Conservation (phyloP, 1,140 invertebrate genomes). For the Meloidogyne exigua region DNA sequence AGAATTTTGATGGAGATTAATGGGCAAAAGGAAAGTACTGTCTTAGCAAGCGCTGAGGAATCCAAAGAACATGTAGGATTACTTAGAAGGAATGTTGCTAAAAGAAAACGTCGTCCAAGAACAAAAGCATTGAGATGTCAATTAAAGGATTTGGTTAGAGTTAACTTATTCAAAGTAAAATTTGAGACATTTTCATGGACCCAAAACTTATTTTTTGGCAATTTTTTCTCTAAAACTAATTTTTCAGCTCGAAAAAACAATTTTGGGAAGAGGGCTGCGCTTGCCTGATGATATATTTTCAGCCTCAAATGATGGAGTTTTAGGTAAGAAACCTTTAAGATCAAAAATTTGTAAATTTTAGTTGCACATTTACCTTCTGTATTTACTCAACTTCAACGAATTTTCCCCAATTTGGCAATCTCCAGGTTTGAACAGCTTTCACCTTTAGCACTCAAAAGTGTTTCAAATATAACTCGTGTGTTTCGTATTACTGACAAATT, state of each 20-base stretch:
- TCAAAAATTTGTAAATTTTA: constrained; percentile 19
- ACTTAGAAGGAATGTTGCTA: neutral
- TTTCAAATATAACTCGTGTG: constrained; percentile 38
- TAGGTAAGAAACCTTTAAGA: neutral
- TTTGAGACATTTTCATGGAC: too few species aligned
- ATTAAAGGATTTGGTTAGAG: constrained; percentile 30
- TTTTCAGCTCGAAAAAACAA: constrained; percentile 34
- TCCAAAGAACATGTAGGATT: neutral
- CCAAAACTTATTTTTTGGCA: too few species aligned
- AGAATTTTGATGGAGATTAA: neutral
- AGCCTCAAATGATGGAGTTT: constrained; percentile 8
- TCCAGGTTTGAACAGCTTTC: constrained; percentile 8
- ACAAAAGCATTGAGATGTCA: constrained; percentile 16
- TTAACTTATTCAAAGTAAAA: too few species aligned
- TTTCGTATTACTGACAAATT: constrained; percentile 29
- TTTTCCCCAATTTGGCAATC: neutral
- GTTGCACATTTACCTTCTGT: constrained; percentile 29
- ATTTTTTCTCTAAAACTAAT: too few species aligned
- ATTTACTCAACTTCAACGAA: constrained; percentile 21
- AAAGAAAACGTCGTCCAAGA: constrained; percentile 22
- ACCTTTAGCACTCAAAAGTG: constrained; percentile 21
- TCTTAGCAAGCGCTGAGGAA: constrained; percentile 6
- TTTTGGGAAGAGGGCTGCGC: constrained; percentile 7
- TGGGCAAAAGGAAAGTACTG: neutral
- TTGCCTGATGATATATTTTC: constrained; percentile 28